These are phyloP conservation scores for Ennomos quercinarius DNA, from an alignment of 2,888 invertebrate species.

Conservation along the genomic window DNA sequence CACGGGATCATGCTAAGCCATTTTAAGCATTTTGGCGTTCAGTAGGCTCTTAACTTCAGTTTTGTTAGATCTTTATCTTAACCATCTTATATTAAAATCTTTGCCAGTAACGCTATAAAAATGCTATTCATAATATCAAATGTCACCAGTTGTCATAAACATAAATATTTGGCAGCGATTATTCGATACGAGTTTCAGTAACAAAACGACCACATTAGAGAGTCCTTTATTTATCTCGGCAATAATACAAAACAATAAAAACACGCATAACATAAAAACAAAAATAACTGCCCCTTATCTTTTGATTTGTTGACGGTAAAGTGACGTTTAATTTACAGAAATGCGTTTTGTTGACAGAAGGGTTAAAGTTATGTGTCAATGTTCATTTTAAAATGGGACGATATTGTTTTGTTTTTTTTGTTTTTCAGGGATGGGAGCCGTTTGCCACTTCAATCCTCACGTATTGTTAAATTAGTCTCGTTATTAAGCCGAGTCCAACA, in stretches of 20 bases:
- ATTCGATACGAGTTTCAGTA: constrained; percentile 1
- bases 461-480: too few species aligned
- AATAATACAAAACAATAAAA: constrained; percentile 51
- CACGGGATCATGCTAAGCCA: too few species aligned
- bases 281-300: constrained; percentile 43
- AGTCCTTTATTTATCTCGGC: constrained; percentile 42
- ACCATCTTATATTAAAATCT: too few species aligned
- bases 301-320: constrained; percentile 44
- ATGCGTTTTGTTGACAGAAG: constrained; percentile 21
- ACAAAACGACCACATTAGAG: constrained; percentile 25
- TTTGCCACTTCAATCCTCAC: too few species aligned
- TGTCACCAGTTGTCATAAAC: constrained; percentile 9
- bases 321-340: constrained; percentile 28
- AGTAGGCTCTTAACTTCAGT: too few species aligned
- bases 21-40: too few species aligned
- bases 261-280: constrained; percentile 45
- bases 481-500: too few species aligned
- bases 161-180: constrained; percentile 3
- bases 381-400: neutral
- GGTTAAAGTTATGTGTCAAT: constrained; percentile 6
- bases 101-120: too few species aligned
- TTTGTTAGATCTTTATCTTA: too few species aligned
- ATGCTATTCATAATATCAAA: constrained; percentile 20
- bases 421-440: too few species aligned
- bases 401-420: neutral